A percentile compares a stretch with the other conserved stretches of the same genome.
phyloP scores from a whole-genome alignment of 2,797 vertebrate genomes.

The Phyllotis vaccarum region DNA sequence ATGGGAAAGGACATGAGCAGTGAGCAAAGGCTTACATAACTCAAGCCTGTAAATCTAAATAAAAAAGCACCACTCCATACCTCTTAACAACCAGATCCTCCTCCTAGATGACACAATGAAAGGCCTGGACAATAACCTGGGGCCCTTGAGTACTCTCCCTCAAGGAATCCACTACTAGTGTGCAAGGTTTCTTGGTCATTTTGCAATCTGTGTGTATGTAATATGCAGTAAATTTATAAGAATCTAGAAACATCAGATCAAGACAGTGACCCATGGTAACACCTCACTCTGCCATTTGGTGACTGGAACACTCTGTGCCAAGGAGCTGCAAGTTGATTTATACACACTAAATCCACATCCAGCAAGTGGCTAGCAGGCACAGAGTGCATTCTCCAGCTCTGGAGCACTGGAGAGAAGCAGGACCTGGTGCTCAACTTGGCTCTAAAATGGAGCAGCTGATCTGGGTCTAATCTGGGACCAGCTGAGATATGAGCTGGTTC shows the following conservation, averaged over 20 bases:
- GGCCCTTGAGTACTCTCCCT: not conserved
- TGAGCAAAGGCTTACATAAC: not conserved
- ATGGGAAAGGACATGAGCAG: too few species aligned
- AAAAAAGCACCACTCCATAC: not conserved
- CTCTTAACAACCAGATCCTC: not conserved
- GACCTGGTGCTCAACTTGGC: rapidly evolving
- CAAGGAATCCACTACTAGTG: not conserved
- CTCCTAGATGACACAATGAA: not conserved
- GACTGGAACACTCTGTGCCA: not conserved
- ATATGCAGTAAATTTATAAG: not conserved
- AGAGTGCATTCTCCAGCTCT: rapidly evolving
- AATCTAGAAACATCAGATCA: not conserved
- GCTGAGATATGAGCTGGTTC: rapidly evolving
- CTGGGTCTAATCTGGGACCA: too few species aligned
- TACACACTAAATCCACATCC: not conserved
- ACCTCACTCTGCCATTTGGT: not conserved
- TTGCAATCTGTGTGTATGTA: not conserved
- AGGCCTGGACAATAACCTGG: not conserved
- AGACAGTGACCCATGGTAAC: not conserved
- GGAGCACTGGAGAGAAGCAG: too few species aligned
- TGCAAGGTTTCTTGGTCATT: not conserved
- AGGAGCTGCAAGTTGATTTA: not conserved
- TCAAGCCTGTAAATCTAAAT: not conserved
- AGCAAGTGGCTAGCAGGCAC: not conserved
- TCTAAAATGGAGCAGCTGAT: rapidly evolving